Percentiles rank a stretch among this genome's conserved stretches.
Evolutionary conservation across 1,140 invertebrate genomes (phyloP).

Genomic region (Coptotermes formosanus): DNA sequence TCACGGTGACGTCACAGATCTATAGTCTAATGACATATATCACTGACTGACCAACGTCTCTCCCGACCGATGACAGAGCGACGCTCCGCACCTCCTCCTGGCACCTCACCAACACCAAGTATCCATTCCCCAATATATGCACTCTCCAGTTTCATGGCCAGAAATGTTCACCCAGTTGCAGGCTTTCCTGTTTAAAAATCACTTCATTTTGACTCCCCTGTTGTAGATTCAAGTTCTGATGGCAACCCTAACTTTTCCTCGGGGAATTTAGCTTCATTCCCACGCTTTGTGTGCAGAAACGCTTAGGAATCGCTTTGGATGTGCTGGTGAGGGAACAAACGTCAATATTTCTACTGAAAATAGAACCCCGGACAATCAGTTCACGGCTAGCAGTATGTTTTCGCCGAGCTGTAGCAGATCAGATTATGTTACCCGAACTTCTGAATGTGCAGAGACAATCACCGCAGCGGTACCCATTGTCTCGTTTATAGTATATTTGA

Average conservation of each 20-base stretch:
- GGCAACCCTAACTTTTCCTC: neutral
- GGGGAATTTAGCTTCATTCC: slow-evolving; percentile 6
- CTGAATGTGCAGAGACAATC: too few species aligned
- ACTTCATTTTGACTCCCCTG: neutral
- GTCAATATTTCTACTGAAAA: too few species aligned
- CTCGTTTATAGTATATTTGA: too few species aligned
- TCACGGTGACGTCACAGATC: neutral
- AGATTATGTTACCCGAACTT: too few species aligned
- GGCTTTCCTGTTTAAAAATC: neutral
- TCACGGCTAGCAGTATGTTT: too few species aligned
- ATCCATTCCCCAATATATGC: slow-evolving; percentile 16
- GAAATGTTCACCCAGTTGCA: neutral
- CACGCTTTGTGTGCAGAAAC: neutral
- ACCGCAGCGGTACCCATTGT: too few species aligned
- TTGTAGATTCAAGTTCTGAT: neutral
- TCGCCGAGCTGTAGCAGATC: too few species aligned
- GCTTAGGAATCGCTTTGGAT: too few species aligned
- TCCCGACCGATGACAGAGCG: neutral
- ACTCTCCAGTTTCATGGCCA: neutral
- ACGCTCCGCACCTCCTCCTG: neutral
- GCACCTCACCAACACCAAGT: neutral
- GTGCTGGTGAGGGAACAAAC: too few species aligned
- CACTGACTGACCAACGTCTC: neutral
- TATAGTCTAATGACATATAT: neutral
- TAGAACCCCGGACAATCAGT: too few species aligned